These are phyloP conservation scores for Romanogobio albipinnatus DNA, from an alignment of 2,113 vertebrate genomes.

Conservation along the genomic window DNA sequence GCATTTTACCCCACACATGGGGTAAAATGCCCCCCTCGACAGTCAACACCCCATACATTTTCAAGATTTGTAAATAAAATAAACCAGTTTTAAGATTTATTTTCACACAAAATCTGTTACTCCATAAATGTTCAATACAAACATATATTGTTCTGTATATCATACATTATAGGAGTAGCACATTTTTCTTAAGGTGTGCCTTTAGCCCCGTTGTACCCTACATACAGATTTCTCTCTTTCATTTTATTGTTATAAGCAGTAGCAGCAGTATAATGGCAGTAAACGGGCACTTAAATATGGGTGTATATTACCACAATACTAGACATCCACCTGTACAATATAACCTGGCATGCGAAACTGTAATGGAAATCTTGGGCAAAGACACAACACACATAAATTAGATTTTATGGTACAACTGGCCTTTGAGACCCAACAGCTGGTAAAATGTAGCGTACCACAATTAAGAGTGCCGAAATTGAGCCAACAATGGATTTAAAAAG, in stretches of 20 bases:
- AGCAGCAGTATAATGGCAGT: not conserved
- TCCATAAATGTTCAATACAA: too few relatives aligned
- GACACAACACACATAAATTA: slow-evolving; percentile 40
- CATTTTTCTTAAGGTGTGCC: too few relatives aligned
- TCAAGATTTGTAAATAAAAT: too few relatives aligned
- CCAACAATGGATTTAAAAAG: not conserved
- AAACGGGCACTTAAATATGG: slow-evolving; percentile 14
- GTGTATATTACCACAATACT: not conserved
- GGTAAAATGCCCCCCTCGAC: too few relatives aligned
- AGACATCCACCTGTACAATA: not conserved
- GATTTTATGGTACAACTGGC: slow-evolving; percentile 43
- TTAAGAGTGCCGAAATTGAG: slow-evolving; percentile 7
- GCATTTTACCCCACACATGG: too few relatives aligned
- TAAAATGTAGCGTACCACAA: not conserved
- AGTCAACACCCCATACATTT: too few relatives aligned
- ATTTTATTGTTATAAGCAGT: slow-evolving; percentile 14
- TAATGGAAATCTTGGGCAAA: slow-evolving; percentile 8
- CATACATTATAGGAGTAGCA: too few relatives aligned
- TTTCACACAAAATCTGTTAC: too few relatives aligned
- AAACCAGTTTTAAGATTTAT: too few relatives aligned
- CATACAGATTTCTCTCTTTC: not conserved
- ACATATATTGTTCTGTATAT: too few relatives aligned
- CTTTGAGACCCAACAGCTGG: slow-evolving; percentile 44
- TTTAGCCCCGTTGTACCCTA: too few relatives aligned
- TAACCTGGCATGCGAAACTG: not conserved